phyloP scores from a whole-genome alignment of 2,113 vertebrate genomes.

The Nestor notabilis region DNA sequence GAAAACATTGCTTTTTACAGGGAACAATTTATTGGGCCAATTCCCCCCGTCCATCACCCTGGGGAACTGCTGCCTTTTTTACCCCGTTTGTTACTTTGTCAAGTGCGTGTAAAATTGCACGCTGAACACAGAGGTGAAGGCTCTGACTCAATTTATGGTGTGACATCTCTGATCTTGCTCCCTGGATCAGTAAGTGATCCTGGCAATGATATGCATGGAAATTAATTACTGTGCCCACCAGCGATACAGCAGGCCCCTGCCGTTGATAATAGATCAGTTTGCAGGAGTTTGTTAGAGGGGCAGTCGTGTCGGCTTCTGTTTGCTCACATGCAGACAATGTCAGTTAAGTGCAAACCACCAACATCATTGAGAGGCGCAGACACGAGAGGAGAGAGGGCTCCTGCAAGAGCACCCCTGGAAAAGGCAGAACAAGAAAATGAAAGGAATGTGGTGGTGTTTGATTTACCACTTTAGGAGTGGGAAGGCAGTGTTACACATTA shows the following conservation, averaged over 20 bases:
- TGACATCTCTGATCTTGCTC: slow-evolving; percentile 85
- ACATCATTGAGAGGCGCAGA: neutral
- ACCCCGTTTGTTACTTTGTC: slow-evolving; percentile 82
- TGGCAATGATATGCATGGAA: slow-evolving; percentile 93
- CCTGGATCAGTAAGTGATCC: slow-evolving; percentile 82
- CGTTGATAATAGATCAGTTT: slow-evolving; percentile 73
- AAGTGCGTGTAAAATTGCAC: slow-evolving; percentile 79
- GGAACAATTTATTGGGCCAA: slow-evolving; percentile 98
- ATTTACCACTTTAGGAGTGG: accelerated
- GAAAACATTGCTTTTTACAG: slow-evolving; percentile 93
- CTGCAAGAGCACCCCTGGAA: neutral
- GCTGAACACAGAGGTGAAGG: slow-evolving; percentile 77
- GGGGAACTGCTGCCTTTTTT: slow-evolving; percentile 75
- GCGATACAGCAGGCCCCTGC: slow-evolving; percentile 50
- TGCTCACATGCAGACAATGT: slow-evolving; percentile 35
- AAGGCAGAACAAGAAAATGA: neutral
- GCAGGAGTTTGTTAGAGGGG: slow-evolving; percentile 70
- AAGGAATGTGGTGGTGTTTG: accelerated
- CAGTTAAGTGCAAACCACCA: neutral
- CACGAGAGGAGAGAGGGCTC: neutral
- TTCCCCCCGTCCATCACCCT: slow-evolving; percentile 89
- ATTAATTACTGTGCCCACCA: slow-evolving; percentile 84
- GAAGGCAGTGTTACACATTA: accelerated
- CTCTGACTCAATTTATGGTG: slow-evolving; percentile 87
- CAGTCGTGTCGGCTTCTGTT: slow-evolving; percentile 39